Evolutionary conservation across 2,113 vertebrate genomes (phyloP), one percentile per base, ranked within the genome.

Genomic region (Xenus cinereus): DNA sequence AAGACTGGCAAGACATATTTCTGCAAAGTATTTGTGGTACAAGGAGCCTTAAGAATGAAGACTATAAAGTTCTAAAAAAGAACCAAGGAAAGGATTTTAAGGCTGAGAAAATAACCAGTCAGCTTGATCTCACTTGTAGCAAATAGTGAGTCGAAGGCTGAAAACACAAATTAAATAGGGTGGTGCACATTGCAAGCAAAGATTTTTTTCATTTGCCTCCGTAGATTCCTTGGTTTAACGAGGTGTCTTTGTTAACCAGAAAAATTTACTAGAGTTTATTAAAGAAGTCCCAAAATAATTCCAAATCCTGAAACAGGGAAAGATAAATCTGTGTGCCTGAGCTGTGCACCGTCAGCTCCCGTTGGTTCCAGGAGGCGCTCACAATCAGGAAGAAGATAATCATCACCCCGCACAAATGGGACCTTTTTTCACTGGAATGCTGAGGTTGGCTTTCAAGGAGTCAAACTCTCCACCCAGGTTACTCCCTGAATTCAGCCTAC

Each of bases 371-470:
- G 69, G 39, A 90, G 86, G 27, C 84, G 45, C 43, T 71, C 37
- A 53, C 63, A 71, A 78, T 80, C 39, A 95, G 88, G 83, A 95
- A 96, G 57, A 78, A 91, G 86, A 94, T 93, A 90, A 92, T 75
- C 60, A 96, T 93, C 85, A 72, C 37, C 56, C 78, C 2, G 3
- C 51, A 84, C 33, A 90, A 97, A 87, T 64, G 69, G 95, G 43
- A 72, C 56, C 35, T 95, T 92, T 96, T 94, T 94, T 45, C 54
- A 27, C 86, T 93, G 85, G 86, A 96, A 95, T 95, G 88, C 93
- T 96, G 95, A 96, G 76, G 64, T 22, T 95, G 83, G 30, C 80
- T 96, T 96, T 96, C 85, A 95, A 96, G 92, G 60, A 96, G 78
- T 89, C 93, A 93, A 74, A 89, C 6, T 91, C 94, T 91, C 89